These are phyloP conservation scores for Orchesellides sinensis DNA, from an alignment of 2,888 invertebrate species.

Conservation along the genomic window DNA sequence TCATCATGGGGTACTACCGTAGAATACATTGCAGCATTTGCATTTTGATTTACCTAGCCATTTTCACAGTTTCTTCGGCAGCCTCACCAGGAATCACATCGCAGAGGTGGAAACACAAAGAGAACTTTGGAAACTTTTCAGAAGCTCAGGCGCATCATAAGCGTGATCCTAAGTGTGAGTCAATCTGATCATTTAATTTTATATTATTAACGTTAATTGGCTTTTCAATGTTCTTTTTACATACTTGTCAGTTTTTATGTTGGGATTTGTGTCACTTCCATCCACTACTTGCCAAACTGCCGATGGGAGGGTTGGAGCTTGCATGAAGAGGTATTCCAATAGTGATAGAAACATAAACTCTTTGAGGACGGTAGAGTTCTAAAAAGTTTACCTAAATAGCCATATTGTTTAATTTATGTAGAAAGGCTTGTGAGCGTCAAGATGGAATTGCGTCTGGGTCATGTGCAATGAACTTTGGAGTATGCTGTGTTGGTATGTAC, in stretches of 20 bases:
- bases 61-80: neutral
- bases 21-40: neutral
- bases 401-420: neutral
- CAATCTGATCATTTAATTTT: neutral
- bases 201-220: neutral
- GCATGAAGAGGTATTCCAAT: conserved; percentile 64
- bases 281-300: conserved; percentile 45
- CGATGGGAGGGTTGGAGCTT: conserved; percentile 45
- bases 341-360: neutral
- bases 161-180: conserved; percentile 22
- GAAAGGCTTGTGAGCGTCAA: conserved; percentile 44
- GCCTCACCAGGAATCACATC: neutral
- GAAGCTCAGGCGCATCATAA: neutral
- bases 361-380: too few species aligned
- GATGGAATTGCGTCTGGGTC: conserved; percentile 51
- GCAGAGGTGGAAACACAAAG: conserved; percentile 20
- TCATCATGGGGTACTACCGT: conserved; percentile 5
- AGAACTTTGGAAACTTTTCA: conserved; percentile 11
- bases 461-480: conserved; percentile 67
- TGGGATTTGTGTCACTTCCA: conserved; percentile 61
- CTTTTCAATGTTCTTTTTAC: too few species aligned
- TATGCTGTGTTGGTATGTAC: conserved; percentile 68
- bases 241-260: conserved; percentile 37
- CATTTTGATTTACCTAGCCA: neutral
- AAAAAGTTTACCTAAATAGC: too few species aligned